Evolutionary conservation across 2,797 vertebrate species (phyloP), one percentile per base, ranked within the genome.

Genomic region (Bovichtus diacanthus): DNA sequence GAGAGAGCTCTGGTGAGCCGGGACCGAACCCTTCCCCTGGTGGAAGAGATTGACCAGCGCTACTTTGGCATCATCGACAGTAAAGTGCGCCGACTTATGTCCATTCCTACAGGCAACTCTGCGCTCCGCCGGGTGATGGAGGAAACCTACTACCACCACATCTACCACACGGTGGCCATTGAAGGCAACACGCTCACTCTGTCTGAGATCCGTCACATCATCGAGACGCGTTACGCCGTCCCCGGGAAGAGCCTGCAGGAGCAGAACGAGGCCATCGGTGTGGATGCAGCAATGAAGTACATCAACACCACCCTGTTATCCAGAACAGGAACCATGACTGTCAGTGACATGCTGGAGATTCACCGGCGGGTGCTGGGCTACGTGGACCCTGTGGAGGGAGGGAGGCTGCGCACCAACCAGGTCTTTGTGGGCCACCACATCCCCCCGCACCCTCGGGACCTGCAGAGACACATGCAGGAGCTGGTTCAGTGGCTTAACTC

Each of bases 131-230:
- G 98, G 0, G 96, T 99, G 81, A 96, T 99, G 97, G 97, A 99
- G 85, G 98, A 99, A 74, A 98, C 97, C 0, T 99, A 99, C 86
- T 99, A 99, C 83, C 98, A 99, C 84, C 98, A 99, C 91, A 98
- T 99, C 87, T 99, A 99, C 91, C 98, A 99, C 95, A 99, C 98
- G 0, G 98, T 99, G 7, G 98, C 98, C 6, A 99, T 99, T 0
- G 98, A 99, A 82, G 98, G 98, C 34, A 99, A 96, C 94, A 99
- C 98, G 0, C 94, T 99, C 74, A 98, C 98, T 0, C 93, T 99
- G 5, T 96, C 98, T 0, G 98, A 99, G 87, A 99, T 99, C 73
- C 93, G 98, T 4, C 97, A 99, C 93, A 99, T 99, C 90, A 96
- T 99, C 0, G 97, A 99, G 94, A 99, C 98, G 0, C 95, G 97